A percentile compares a stretch with the other conserved stretches of the same genome.
These are phyloP conservation scores for Junonia oenone DNA, from an alignment of 2,888 invertebrate species.

Conservation along the genomic window DNA sequence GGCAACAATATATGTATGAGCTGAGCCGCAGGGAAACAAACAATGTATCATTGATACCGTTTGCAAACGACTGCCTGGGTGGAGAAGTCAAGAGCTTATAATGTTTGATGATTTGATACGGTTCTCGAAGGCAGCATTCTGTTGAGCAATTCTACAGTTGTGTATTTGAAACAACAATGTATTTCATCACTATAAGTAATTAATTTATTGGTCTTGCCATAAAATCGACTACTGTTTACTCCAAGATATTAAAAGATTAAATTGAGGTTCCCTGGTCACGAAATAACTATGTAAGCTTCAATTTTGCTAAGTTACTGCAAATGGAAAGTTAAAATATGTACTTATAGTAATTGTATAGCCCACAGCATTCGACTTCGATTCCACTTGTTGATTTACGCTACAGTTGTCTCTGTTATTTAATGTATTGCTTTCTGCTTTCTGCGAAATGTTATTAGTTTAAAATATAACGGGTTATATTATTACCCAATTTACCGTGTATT, in stretches of 20 bases:
- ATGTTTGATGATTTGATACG: constrained; percentile 49
- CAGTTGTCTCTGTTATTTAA: constrained; percentile 29
- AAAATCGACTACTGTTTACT: neutral
- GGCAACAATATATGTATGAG: constrained; percentile 55
- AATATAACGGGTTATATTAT: neutral
- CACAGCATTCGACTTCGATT: constrained; percentile 38
- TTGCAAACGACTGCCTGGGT: constrained; percentile 44
- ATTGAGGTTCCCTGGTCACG: constrained; percentile 20
- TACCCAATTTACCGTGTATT: neutral
- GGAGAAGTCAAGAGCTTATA: constrained; percentile 40
- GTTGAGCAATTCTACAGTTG: constrained; percentile 1
- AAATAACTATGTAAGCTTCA: constrained; percentile 35
- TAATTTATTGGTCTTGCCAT: neutral
- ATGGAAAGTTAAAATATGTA: constrained; percentile 55
- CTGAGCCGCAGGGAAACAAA: constrained; percentile 47
- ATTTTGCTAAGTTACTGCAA: constrained; percentile 63
- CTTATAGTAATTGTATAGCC: constrained; percentile 55
- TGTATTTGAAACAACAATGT: neutral
- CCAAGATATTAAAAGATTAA: constrained; percentile 1
- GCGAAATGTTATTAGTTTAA: constrained; percentile 5
- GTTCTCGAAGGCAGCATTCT: constrained; percentile 43
- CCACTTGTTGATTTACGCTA: constrained; percentile 40
- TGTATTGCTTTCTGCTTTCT: constrained; percentile 21
- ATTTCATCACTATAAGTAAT: neutral
- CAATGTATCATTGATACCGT: constrained; percentile 53